Base-by-base conservation (phyloP, 1,140 invertebrate genomes). In the Drosophila novamexicana region DNA sequence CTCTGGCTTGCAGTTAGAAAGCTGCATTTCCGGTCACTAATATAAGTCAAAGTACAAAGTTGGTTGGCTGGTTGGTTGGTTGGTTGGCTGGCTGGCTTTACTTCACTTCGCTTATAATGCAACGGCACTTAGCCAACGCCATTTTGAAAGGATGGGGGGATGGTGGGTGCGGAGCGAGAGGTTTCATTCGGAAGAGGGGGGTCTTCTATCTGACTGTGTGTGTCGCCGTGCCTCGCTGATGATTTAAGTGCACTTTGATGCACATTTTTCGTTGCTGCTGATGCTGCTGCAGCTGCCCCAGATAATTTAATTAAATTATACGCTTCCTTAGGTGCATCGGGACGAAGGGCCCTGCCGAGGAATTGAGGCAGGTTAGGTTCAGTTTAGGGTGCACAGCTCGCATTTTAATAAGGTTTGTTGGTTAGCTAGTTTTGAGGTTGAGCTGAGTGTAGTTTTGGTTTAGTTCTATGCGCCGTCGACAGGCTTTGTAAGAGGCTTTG, bases 261-360 rank as follows among this genome's bases (percentile, higher is more conserved):
- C 83, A 88, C 79, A 88, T 88, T 88, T 88, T 86, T 86, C 83
- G 83, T 88, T 79, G 79, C 74, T 82, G 78, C 82, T 70, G 77
- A 63, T 79, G 52, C 47, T 61, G 68, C 81, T 79, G 70, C 64
- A 83, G 81, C 70, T 88, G 83, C 77, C 83, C 83, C 73, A 88
- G 84, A 88, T 88, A 88, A 88, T 88, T 88, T 88, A 83, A 88
- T 88, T 88, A 88, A 88, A 88, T 88, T 88, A 88, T 88, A 89
- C 83, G 84, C 84, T 88, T 88, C 83, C 76, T 88, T 88, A 88
- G 72, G 72, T 86, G 64, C 79, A 67, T 82, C 74, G 82, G 58
- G 54, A 42, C 32, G 14, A 39, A 9, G 18, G 39, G 62, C 16
- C 42, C 34, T 18, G 7, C 7, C 18, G n/a, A 7, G 18, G 12